phyloP scores from a whole-genome alignment of 2,888 invertebrate genomes.

The Ctena decussata region DNA sequence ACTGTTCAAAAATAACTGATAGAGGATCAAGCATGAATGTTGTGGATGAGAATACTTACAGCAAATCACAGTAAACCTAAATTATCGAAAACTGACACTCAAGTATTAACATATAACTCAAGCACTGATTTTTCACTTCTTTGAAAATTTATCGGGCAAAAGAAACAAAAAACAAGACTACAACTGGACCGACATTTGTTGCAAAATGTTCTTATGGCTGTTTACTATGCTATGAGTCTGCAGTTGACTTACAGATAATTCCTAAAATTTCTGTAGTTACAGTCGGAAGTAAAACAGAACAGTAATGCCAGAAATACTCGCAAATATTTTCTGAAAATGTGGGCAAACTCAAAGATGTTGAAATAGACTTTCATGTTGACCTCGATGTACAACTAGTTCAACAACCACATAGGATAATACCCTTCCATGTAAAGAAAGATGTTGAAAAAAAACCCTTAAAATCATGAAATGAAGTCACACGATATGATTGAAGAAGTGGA shows the following conservation, averaged over 20 bases:
- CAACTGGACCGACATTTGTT: neutral
- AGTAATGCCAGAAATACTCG: neutral
- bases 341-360: constrained; percentile 27
- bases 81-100: neutral
- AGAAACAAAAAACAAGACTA: neutral
- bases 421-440: constrained; percentile 62
- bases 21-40: neutral
- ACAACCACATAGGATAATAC: constrained; percentile 58
- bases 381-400: constrained; percentile 30
- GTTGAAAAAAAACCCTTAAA: constrained; percentile 67
- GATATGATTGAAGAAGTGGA: constrained; percentile 72
- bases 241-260: neutral
- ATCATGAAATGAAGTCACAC: constrained; percentile 47
- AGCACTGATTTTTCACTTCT: neutral
- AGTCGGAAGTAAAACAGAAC: neutral
- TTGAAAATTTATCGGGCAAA: neutral
- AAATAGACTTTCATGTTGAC: constrained; percentile 54
- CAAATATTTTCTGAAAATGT: constrained; percentile 18
- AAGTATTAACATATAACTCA: neutral
- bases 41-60: neutral
- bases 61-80: neutral
- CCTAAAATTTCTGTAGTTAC: neutral
- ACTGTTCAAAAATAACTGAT: neutral
- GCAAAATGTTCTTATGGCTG: neutral
- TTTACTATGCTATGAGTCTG: neutral